A percentile compares a stretch with the other conserved stretches of the same genome.
Conservation (phyloP, 2,888 invertebrate species). For the Melieria crassipennis region DNA sequence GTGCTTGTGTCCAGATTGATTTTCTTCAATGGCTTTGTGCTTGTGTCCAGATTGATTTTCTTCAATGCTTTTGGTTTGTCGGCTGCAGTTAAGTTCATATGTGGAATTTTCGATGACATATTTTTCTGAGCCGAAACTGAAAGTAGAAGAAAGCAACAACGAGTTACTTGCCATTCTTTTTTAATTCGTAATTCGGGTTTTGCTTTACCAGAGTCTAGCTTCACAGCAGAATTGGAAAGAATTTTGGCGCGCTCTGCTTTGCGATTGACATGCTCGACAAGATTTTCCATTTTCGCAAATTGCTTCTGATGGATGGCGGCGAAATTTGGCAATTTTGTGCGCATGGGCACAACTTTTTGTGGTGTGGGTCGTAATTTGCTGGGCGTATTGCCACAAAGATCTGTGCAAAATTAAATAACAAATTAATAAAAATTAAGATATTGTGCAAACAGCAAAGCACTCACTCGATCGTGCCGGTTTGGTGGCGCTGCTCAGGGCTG, state of each 20-base stretch:
- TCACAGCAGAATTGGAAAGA: constrained; percentile 51
- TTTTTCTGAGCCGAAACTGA: constrained; percentile 39
- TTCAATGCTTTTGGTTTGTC: constrained; percentile 44
- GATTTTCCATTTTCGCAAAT: constrained; percentile 75
- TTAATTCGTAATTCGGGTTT: neutral
- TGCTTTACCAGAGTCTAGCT: constrained; percentile 15
- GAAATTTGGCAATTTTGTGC: constrained; percentile 76
- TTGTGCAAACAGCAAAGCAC: constrained; percentile 20
- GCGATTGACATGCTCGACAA: constrained; percentile 70
- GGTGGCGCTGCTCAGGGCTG: constrained; percentile 23
- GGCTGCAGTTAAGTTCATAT: constrained; percentile 1
- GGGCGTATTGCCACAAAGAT: constrained; percentile 9
- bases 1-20: constrained; percentile 42
- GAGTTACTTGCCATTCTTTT: neutral
- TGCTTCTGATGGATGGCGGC: constrained; percentile 73
- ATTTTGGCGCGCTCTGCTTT: constrained; percentile 63
- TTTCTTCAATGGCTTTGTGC: constrained; percentile 40
- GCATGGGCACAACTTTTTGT: constrained; percentile 46
- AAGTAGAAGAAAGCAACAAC: neutral
- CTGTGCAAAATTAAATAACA: neutral
- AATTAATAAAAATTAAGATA: neutral
- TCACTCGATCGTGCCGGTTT: constrained; percentile 49
- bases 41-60: constrained; percentile 45
- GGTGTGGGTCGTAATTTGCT: constrained; percentile 21
- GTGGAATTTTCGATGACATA: constrained; percentile 11